Evolutionary conservation across 2,113 vertebrate genomes (phyloP).

Genomic region (Natator depressus): DNA sequence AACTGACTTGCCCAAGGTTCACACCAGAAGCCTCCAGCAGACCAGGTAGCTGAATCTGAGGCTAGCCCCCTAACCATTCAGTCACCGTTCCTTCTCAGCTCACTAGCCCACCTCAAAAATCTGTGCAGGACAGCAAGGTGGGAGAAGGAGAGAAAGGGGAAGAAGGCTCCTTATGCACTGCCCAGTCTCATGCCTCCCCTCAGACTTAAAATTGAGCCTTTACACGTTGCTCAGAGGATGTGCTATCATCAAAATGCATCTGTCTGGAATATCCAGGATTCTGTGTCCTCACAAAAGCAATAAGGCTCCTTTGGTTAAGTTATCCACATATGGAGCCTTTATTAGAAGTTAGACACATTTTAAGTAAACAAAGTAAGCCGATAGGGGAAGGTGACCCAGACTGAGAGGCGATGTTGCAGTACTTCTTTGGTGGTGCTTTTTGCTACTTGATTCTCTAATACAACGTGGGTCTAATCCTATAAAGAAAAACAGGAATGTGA

Average conservation of each 20-base stretch:
- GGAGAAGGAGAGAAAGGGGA: constrained; percentile 33
- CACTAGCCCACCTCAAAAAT: not conserved
- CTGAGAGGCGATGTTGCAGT: not conserved
- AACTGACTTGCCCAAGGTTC: not conserved
- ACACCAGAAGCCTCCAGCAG: not conserved
- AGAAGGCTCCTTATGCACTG: constrained; percentile 4
- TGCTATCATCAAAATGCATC: not conserved
- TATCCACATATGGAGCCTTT: not conserved
- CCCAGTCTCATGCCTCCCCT: not conserved
- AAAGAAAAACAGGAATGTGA: not conserved
- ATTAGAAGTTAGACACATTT: constrained; percentile 19
- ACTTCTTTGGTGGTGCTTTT: not conserved
- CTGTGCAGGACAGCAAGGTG: not conserved
- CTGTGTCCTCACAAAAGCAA: constrained; percentile 12
- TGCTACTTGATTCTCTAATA: not conserved
- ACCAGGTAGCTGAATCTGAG: not conserved
- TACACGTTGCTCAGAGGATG: not conserved
- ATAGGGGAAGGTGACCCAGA: constrained; percentile 58
- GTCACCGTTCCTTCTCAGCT: not conserved
- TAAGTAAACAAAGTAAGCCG: constrained; percentile 31
- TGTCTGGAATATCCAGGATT: not conserved
- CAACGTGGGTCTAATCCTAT: not conserved
- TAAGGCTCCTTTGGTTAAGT: constrained; percentile 12
- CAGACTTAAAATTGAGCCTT: not conserved
- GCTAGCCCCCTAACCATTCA: not conserved